phyloP scores from a whole-genome alignment of 1,140 invertebrate genomes.

The Drosophila nikananu region DNA sequence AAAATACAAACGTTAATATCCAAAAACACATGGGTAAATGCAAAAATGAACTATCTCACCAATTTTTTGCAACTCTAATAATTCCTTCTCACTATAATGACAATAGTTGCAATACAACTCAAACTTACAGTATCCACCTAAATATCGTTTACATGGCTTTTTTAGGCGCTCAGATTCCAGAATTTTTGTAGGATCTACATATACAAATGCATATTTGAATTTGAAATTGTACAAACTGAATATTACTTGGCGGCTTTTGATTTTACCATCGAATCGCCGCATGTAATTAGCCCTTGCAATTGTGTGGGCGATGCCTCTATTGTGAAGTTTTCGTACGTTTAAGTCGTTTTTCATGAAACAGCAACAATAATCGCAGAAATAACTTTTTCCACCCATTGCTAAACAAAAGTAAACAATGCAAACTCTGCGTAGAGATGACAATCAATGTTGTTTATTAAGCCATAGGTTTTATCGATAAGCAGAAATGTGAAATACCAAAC shows the following conservation, averaged over 20 bases:
- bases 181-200: constrained; percentile 58
- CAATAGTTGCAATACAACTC: constrained; percentile 66
- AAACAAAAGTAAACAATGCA: constrained; percentile 15
- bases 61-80: constrained; percentile 62
- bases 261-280: constrained; percentile 61
- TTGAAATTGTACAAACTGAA: not conserved
- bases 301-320: constrained; percentile 64
- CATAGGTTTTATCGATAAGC: constrained; percentile 3
- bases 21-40: not conserved
- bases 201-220: no score
- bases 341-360: constrained; percentile 80
- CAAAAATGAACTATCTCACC: constrained; percentile 16
- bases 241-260: not conserved
- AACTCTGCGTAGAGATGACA: constrained; percentile 22
- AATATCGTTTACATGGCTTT: constrained; percentile 61
- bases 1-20: not conserved
- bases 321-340: constrained; percentile 76
- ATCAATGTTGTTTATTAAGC: not conserved
- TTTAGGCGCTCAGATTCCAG: constrained; percentile 58
- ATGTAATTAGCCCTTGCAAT: constrained; percentile 66
- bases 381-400: constrained; percentile 77
- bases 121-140: constrained; percentile 68
- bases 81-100: constrained; percentile 61
- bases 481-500: not conserved
- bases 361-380: constrained; percentile 78